Percentiles rank a stretch among this genome's conserved stretches.
Conservation (phyloP, 2,113 vertebrate species). For the Daphoenositta chrysoptera region DNA sequence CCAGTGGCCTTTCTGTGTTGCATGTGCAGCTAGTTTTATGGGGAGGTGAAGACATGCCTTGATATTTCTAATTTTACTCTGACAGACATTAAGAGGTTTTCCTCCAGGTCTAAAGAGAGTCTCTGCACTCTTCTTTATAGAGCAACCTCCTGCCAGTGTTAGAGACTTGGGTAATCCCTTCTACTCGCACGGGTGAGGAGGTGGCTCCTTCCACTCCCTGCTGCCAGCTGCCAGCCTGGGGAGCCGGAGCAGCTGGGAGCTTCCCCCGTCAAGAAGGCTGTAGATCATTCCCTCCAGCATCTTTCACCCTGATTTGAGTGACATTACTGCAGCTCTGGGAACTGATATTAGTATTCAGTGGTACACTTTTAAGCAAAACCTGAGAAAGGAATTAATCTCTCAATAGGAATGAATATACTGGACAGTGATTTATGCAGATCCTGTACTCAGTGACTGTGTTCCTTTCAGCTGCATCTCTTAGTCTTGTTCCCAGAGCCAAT, state of each 20-base stretch:
- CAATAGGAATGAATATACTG: constrained; percentile 70
- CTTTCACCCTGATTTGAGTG: neutral
- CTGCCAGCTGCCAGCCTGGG: neutral
- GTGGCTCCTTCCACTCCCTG: neutral
- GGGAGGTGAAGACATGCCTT: neutral
- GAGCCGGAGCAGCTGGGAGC: neutral
- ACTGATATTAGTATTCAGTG: constrained; percentile 68
- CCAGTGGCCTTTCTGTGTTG: neutral
- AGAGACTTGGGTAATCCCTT: neutral
- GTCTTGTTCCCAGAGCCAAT: constrained; percentile 19
- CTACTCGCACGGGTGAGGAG: neutral
- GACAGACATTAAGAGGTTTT: neutral
- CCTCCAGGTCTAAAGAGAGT: neutral
- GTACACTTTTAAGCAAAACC: constrained; percentile 67
- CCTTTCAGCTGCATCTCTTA: constrained; percentile 48
- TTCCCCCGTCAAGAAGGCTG: neutral
- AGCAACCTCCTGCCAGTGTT: neutral
- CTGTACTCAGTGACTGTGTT: constrained; percentile 41
- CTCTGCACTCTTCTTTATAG: neutral
- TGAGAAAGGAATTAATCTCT: constrained; percentile 75
- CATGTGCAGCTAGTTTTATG: neutral
- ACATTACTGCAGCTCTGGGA: constrained; percentile 6
- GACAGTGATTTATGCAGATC: constrained; percentile 76
- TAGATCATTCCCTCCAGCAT: neutral
- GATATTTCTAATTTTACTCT: neutral